These are phyloP conservation scores for Lasioglossum lativentre DNA, from an alignment of 2,888 invertebrate genomes.

Conservation along the genomic window DNA sequence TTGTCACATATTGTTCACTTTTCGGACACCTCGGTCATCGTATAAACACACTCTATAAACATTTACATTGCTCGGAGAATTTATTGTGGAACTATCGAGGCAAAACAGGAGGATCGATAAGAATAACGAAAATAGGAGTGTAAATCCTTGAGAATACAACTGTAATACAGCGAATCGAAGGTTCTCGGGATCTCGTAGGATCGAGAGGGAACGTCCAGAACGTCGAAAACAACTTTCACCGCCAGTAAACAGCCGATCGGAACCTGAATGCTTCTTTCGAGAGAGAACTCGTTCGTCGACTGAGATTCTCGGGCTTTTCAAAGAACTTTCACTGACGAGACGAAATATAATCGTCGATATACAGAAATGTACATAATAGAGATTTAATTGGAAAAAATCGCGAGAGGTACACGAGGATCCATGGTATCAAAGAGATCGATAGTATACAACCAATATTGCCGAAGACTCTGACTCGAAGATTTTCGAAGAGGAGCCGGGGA, in stretches of 20 bases:
- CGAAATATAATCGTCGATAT: neutral
- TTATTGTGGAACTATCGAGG: neutral
- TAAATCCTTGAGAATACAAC: neutral
- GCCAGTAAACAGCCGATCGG: conserved; percentile 6
- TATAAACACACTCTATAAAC: neutral
- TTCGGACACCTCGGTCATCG: neutral
- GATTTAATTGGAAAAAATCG: neutral
- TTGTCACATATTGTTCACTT: neutral
- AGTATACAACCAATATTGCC: too few relatives aligned
- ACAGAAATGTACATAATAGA: neutral
- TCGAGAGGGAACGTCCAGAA: conserved; percentile 21
- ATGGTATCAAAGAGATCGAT: neutral
- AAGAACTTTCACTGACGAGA: conserved; percentile 21
- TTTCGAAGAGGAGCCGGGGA: neutral
- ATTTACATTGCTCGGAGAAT: neutral
- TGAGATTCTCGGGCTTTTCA: neutral
- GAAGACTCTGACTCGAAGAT: neutral
- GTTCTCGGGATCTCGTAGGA: conserved; percentile 14
- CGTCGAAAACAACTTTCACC: conserved; percentile 56
- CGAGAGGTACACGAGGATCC: neutral
- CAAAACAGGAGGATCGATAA: neutral
- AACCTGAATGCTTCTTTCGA: conserved; percentile 6
- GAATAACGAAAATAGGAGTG: neutral
- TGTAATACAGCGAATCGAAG: neutral
- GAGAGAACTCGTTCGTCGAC: neutral